Evolutionary conservation across 2,888 invertebrate species (phyloP), one percentile per base, ranked within the genome.

Genomic region (Blastobasis adustella): DNA sequence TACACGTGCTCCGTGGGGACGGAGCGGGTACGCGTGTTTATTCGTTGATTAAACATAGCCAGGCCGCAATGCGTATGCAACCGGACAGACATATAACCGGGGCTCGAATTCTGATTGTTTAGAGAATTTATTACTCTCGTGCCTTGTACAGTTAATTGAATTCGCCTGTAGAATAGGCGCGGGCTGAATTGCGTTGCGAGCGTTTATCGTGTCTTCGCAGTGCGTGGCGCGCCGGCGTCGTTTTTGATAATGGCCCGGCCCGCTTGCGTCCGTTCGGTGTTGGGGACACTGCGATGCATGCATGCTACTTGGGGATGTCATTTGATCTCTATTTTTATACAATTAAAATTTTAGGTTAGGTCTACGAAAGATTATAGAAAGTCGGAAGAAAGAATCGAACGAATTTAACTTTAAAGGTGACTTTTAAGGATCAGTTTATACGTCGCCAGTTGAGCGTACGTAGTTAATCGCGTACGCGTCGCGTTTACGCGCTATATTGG

Each of bases 61-160:
- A 73, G 76, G 77, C 85, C 85, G 85, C 86, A 85, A 73, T 86
- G 86, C 87, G 87, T 82, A 85, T 85, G 87, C 84, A 86, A 76
- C 73, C 79, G 79, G 76, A 81, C 84, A 81, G 79, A 86, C 86
- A 84, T 86, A 86, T 86, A 85, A 86, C 83, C 83, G 79, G 76
- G 82, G 73, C 84, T 86, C 87, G 85, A 86, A 86, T 87, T 86
- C 85, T 87, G 87, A 87, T 87, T 87, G 87, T 87, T 87, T 87
- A 86, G 87, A 87, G 84, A 86, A 88, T 88, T 88, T 88, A 88
- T 88, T 85, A 83, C 87, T 79, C 86, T 71, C 76, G 82, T 75
- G 85, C 83, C 85, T 82, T 87, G 87, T 87, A 85, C 84, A 79
- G 85, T 87, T 87, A 87, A 87, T 87, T 87, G 87, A 86, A 87